Evolutionary conservation across 2,797 vertebrate genomes (phyloP).

Genomic region (Tauraco hartlaubi): DNA sequence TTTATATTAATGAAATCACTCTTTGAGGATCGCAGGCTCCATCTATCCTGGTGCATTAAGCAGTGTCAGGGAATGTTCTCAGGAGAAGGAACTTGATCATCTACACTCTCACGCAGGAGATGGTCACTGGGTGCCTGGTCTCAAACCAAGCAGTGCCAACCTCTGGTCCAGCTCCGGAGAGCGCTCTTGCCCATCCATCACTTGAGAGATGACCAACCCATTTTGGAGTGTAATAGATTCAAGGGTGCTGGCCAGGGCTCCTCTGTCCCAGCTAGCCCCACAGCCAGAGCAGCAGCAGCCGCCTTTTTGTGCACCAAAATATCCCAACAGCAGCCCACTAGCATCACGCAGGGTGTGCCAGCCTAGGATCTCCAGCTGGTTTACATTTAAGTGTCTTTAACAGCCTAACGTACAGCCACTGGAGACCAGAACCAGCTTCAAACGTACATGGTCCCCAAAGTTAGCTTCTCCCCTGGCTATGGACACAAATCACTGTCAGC

Average conservation of each 20-base stretch:
- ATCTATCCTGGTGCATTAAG: background rate
- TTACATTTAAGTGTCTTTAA: background rate
- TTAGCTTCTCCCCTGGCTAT: background rate
- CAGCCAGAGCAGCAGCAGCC: background rate
- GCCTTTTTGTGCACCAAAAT: background rate
- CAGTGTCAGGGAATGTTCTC: background rate
- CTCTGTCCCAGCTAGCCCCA: background rate
- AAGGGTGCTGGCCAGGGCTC: background rate
- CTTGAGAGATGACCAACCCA: background rate
- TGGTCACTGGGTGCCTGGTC: background rate
- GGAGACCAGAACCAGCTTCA: background rate
- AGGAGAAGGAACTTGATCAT: background rate
- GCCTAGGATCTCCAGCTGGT: background rate
- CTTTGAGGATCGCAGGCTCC: slow-evolving; percentile 5
- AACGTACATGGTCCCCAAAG: fast-evolving
- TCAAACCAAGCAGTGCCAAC: background rate
- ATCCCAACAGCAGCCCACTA: background rate
- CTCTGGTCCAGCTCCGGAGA: background rate
- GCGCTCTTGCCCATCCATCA: background rate
- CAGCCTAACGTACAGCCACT: fast-evolving
- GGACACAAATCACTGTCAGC: background rate
- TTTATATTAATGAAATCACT: slow-evolving; percentile 51
- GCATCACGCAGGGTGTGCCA: background rate
- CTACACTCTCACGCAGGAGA: background rate
- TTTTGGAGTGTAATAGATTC: background rate